Conservation (phyloP, 1,140 invertebrate species). For the Drosophila kurseongensis region DNA sequence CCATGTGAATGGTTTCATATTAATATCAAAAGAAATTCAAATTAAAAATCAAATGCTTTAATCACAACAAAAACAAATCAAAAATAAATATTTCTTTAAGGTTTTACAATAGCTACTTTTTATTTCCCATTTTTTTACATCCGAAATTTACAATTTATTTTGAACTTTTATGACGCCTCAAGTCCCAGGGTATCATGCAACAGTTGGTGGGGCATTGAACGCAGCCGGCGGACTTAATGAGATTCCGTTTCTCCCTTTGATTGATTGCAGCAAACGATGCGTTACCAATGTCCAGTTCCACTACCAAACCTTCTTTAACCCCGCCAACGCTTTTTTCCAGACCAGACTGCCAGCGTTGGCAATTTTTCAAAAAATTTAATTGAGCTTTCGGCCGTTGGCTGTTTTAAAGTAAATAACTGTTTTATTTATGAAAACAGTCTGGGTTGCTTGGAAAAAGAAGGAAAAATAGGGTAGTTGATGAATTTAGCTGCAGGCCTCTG, state of each 20-base stretch:
- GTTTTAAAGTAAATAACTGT: constrained; percentile 77
- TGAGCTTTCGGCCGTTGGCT: constrained; percentile 66
- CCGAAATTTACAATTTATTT: background rate
- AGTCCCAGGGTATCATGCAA: constrained; percentile 27
- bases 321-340: background rate
- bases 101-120: too few relatives aligned
- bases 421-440: constrained; percentile 66
- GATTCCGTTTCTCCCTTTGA: constrained; percentile 62
- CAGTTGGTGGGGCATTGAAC: constrained; percentile 39
- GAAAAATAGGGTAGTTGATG: background rate
- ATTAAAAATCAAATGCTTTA: too few relatives aligned
- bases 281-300: constrained; percentile 31
- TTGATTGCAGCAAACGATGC: constrained; percentile 59
- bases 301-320: background rate
- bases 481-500: constrained; percentile 10
- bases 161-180: background rate
- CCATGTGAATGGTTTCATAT: too few relatives aligned
- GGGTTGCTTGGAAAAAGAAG: constrained; percentile 8
- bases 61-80: too few relatives aligned
- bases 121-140: too few relatives aligned
- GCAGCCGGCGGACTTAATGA: constrained; percentile 49
- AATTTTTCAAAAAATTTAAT: constrained; percentile 75
- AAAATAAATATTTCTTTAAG: too few relatives aligned
- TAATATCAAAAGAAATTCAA: too few relatives aligned
- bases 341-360: constrained; percentile 29